These are phyloP conservation scores for Notiomystis cincta DNA, from an alignment of 2,113 vertebrate species.

Conservation along the genomic window DNA sequence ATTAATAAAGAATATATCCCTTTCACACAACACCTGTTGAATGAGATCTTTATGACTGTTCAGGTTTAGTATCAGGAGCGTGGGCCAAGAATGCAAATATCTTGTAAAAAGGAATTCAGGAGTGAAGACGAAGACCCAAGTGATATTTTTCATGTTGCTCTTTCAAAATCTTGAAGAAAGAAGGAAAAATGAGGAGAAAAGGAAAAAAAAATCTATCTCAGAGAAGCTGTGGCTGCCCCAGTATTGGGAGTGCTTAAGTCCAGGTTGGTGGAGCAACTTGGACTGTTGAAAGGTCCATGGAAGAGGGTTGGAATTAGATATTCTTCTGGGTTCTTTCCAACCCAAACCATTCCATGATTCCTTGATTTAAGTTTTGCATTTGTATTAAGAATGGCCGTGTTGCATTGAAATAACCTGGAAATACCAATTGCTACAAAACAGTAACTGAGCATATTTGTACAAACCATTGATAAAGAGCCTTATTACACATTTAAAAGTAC, in stretches of 20 bases:
- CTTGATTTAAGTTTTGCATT: neutral
- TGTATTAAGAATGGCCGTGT: neutral
- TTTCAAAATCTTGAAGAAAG: neutral
- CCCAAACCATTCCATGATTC: neutral
- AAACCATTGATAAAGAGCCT: neutral
- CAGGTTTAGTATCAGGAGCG: neutral
- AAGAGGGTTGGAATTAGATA: neutral
- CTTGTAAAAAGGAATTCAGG: neutral
- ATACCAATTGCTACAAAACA: neutral
- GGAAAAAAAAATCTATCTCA: neutral
- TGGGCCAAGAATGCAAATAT: neutral
- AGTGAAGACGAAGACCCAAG: neutral
- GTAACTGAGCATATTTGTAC: neutral
- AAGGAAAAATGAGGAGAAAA: neutral
- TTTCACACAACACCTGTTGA: neutral
- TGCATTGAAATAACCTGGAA: neutral
- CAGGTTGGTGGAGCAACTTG: neutral
- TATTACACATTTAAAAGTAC: neutral
- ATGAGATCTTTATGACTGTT: neutral
- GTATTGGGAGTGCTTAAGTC: accelerated
- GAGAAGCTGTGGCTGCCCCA: neutral
- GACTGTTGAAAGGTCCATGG: neutral
- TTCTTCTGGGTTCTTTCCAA: neutral
- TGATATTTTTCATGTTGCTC: no score
- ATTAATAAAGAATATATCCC: neutral